These are phyloP conservation scores for Leucoraja erinaceus DNA, from an alignment of 2,113 vertebrate genomes.

Conservation along the genomic window DNA sequence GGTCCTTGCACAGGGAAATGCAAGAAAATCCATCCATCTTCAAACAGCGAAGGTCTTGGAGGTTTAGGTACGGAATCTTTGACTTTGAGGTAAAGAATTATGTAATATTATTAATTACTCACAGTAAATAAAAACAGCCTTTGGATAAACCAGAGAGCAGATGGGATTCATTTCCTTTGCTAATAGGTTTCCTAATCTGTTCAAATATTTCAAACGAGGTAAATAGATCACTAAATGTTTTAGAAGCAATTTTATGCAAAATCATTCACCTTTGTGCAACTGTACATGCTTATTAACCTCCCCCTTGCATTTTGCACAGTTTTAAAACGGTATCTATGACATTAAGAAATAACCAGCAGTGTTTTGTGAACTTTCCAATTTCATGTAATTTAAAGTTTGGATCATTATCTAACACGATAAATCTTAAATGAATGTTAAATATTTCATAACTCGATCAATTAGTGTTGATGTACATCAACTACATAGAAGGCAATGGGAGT, in stretches of 20 bases:
- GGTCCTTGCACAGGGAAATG: not conserved
- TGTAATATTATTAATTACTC: not conserved
- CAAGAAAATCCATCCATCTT: not conserved
- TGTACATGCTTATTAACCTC: not conserved
- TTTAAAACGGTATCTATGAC: not conserved
- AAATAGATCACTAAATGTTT: not conserved
- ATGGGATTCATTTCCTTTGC: not conserved
- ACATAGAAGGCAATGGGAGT: not conserved
- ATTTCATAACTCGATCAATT: slow-evolving; percentile 4
- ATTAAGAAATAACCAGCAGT: not conserved
- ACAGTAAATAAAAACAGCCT: not conserved
- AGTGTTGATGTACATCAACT: not conserved
- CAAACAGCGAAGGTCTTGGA: not conserved
- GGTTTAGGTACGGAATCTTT: not conserved
- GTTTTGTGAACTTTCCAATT: not conserved
- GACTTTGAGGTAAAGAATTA: not conserved
- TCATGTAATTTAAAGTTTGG: no score
- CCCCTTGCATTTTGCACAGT: not conserved
- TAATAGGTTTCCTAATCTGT: not conserved
- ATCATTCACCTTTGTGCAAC: not conserved
- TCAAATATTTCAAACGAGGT: not conserved
- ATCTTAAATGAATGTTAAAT: not conserved
- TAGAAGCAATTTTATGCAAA: not conserved
- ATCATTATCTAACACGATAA: not conserved
- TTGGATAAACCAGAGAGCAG: not conserved